A percentile compares a stretch with the other conserved stretches of the same genome.
Evolutionary conservation across 2,797 vertebrate genomes (phyloP).

Genomic region (Podarcis lilfordi): DNA sequence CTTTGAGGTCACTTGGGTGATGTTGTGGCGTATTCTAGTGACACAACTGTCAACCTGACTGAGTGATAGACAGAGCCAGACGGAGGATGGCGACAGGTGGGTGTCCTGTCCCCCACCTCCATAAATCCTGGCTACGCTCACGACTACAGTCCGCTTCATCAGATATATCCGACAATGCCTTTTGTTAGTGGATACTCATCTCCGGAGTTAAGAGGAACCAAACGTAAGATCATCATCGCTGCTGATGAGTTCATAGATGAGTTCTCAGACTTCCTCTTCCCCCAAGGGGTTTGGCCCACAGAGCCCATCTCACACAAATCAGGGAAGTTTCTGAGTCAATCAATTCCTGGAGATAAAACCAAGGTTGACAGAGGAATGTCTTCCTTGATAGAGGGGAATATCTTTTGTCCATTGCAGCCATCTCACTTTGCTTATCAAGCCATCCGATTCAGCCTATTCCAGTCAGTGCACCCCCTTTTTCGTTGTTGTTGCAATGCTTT

Average conservation of each 20-base stretch:
- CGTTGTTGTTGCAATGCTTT: too few species aligned
- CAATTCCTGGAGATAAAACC: background rate
- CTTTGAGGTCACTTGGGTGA: too few species aligned
- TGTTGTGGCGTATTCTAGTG: too few species aligned
- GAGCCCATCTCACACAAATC: background rate
- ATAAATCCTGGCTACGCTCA: too few species aligned
- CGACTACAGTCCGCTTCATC: too few species aligned
- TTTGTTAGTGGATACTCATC: background rate
- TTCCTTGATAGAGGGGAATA: background rate
- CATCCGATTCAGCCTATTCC: too few species aligned
- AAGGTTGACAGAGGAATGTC: background rate
- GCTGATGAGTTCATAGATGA: background rate
- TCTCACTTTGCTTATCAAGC: background rate
- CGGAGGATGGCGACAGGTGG: too few species aligned
- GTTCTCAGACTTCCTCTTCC: background rate
- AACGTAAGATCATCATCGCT: too few species aligned
- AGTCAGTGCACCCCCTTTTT: too few species aligned
- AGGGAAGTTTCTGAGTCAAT: background rate
- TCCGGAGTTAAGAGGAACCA: background rate
- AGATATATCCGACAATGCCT: background rate
- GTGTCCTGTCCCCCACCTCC: too few species aligned
- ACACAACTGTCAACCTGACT: too few species aligned
- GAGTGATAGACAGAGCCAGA: too few species aligned
- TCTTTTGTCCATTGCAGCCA: background rate
- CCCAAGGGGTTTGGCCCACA: background rate